Conservation (phyloP, 2,888 invertebrate species). For the Microctonus brassicae region DNA sequence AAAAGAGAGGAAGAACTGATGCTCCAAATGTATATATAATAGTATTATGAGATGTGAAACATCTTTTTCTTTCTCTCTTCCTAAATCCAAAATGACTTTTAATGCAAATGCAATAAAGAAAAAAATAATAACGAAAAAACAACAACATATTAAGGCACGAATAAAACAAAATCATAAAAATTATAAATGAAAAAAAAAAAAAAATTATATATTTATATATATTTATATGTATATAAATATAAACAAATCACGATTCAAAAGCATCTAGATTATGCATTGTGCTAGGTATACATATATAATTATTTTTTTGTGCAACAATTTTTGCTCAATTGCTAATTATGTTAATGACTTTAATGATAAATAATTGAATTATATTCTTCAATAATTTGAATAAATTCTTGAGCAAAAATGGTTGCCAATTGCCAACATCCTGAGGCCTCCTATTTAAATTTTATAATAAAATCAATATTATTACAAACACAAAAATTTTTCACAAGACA, state of each 20-base stretch:
- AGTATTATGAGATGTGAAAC: constrained; percentile 8
- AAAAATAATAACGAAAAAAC: constrained; percentile 26
- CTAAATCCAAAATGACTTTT: constrained; percentile 23
- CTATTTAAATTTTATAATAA: constrained; percentile 22
- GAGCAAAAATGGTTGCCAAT: constrained; percentile 18
- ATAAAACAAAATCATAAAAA: constrained; percentile 25
- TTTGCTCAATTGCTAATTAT: constrained; percentile 18
- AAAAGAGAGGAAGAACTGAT: constrained; percentile 35
- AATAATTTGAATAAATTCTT: background rate
- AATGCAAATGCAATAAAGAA: constrained; percentile 18
- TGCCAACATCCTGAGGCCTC: constrained; percentile 6
- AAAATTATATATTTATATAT: constrained; percentile 32
- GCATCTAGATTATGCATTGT: constrained; percentile 31
- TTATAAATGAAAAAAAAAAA: constrained; percentile 24
- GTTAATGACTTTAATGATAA: background rate
- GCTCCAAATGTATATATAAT: background rate
- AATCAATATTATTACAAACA: constrained; percentile 26
- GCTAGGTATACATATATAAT: constrained; percentile 15
- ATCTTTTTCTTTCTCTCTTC: constrained; percentile 14
- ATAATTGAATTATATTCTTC: background rate
- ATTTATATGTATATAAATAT: too few species aligned
- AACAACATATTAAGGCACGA: constrained; percentile 30
- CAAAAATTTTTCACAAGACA: constrained; percentile 31
- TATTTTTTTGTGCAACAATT: background rate
- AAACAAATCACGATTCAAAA: constrained; percentile 37